Evolutionary conservation across 2,888 invertebrate genomes (phyloP), one percentile per base, ranked within the genome.

Genomic region (Acrocera orbiculus): DNA sequence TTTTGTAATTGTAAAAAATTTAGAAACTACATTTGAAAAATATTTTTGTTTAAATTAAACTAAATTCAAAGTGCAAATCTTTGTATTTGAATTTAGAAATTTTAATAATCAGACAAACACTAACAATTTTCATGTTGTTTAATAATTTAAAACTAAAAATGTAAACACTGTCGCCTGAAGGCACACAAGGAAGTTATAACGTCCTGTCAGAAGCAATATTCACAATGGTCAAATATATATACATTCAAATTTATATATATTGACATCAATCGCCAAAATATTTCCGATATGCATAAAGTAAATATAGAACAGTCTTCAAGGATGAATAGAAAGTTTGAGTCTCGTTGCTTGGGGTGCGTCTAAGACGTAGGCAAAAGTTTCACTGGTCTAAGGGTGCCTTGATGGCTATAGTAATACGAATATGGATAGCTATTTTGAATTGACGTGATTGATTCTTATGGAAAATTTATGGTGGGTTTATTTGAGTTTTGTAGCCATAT

Each of bases 361-460:
- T 16, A 28, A 15, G 23, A 34, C 34, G 34, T 27, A 34, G 27
- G 28, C 34, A 22, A 15, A 14, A 28, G 28, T 20, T 28, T 34
- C 22, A 28, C 28, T 33, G 34, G 28, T 22, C 17, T 22, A n/a
- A 13, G 28, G 33, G 27, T 22, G 28, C 30, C 31, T 34, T 25
- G 32, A 36, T 35, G 37, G 35, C 40, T 38, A 36, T 38, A 42
- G 43, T 42, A 40, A 42, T 47, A 54, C 54, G 51, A 50, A 56
- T 50, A 54, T 53, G 53, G 54, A 54, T 54, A 53, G 43, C 44
- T 47, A 46, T 46, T 48, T 51, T 54, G 48, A 52, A 54, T 48
- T 44, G 50, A 49, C 45, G 44, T 55, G 57, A 56, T 56, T 56
- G 56, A 58, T 56, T 58, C 53, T 50, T 43, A 45, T 45, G 42